Percentiles rank a stretch among this genome's conserved stretches.
These are phyloP conservation scores for Semnopithecus entellus DNA, from an alignment of 2,113 vertebrate genomes.

Conservation along the genomic window DNA sequence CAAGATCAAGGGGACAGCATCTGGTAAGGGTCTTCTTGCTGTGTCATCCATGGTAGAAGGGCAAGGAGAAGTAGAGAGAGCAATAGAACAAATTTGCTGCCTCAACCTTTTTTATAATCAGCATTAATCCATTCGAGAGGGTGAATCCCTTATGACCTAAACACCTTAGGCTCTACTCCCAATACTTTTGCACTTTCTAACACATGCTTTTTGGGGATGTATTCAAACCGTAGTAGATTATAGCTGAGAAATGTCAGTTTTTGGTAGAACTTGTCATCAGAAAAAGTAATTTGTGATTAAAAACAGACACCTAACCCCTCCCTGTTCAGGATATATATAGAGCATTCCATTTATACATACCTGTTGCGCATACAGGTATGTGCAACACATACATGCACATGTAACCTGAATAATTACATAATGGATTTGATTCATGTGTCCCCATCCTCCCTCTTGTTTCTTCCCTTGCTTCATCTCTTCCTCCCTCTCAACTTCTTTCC, in stretches of 20 bases:
- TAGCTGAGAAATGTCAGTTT: not conserved
- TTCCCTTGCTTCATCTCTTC: not conserved
- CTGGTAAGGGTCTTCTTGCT: not conserved
- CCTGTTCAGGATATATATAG: not conserved
- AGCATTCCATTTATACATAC: not conserved
- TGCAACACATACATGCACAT: accelerated
- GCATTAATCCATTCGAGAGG: too few relatives aligned
- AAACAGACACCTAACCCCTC: not conserved
- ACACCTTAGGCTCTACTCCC: not conserved
- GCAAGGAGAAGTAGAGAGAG: too few relatives aligned
- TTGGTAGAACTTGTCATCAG: not conserved
- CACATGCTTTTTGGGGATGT: not conserved
- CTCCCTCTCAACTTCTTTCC: not conserved
- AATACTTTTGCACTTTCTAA: not conserved
- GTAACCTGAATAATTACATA: not conserved
- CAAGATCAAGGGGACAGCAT: too few relatives aligned
- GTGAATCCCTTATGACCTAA: too few relatives aligned
- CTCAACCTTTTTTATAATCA: not conserved
- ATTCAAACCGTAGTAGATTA: not conserved
- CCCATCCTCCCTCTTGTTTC: not conserved
- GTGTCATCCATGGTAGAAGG: not conserved
- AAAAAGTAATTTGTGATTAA: constrained; percentile 1
- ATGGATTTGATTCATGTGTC: not conserved
- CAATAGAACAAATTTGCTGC: not conserved
- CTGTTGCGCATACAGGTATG: too few relatives aligned